phyloP scores from a whole-genome alignment of 2,113 vertebrate species.

The Hippocampus barbouri region DNA sequence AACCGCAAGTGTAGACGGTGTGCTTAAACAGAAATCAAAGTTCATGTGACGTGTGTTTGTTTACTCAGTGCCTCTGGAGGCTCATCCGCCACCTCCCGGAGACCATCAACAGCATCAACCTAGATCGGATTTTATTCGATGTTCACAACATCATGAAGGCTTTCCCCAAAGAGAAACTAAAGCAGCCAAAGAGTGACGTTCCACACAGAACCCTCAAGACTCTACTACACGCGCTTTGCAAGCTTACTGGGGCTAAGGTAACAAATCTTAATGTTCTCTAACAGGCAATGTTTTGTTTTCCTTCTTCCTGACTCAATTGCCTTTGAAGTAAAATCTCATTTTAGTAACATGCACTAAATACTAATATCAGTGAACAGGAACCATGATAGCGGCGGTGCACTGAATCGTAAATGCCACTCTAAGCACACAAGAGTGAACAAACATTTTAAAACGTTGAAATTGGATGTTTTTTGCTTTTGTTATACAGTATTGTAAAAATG shows the following conservation, averaged over 20 bases:
- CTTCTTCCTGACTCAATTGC: neutral
- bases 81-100: conserved; percentile 93
- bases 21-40: neutral
- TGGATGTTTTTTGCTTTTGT: neutral
- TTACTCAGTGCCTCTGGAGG: conserved; percentile 92
- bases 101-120: conserved; percentile 89
- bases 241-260: conserved; percentile 90
- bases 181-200: conserved; percentile 92
- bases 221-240: conserved; percentile 89
- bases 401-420: neutral
- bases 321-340: neutral
- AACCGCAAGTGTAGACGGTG: neutral
- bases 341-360: neutral
- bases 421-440: neutral
- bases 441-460: neutral
- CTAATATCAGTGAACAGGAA: neutral
- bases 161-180: conserved; percentile 95
- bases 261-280: neutral
- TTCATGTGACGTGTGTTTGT: neutral
- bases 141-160: conserved; percentile 97
- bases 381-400: neutral
- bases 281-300: neutral
- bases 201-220: conserved; percentile 95
- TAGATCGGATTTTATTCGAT: conserved; percentile 92
- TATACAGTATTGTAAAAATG: neutral